A percentile compares a stretch with the other conserved stretches of the same genome.
These are phyloP conservation scores for Actias luna DNA, from an alignment of 2,888 invertebrate species.

Conservation along the genomic window DNA sequence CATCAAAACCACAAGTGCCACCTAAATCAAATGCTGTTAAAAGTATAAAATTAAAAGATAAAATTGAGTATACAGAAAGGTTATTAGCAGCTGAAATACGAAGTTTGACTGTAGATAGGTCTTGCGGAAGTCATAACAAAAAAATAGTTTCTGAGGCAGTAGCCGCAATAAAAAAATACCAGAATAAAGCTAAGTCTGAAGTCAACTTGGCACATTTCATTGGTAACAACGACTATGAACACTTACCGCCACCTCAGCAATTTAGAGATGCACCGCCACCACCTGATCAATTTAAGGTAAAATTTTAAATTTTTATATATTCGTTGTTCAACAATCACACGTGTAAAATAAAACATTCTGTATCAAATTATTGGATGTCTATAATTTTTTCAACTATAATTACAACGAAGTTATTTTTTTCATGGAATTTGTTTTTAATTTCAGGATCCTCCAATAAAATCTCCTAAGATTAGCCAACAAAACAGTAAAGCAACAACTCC, in stretches of 20 bases:
- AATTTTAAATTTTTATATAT: slow-evolving; percentile 1
- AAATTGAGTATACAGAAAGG: slow-evolving; percentile 77
- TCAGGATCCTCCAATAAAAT: slow-evolving; percentile 73
- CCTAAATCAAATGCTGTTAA: slow-evolving; percentile 51
- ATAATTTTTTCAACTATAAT: too few relatives aligned
- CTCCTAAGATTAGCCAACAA: slow-evolving; percentile 68
- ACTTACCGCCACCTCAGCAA: slow-evolving; percentile 91
- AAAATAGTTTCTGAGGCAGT: slow-evolving; percentile 49
- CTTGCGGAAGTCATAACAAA: slow-evolving; percentile 59
- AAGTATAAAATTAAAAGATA: slow-evolving; percentile 67
- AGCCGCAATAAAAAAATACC: slow-evolving; percentile 57
- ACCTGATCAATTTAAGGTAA: slow-evolving; percentile 85
- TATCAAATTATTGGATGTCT: background rate
- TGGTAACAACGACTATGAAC: slow-evolving; percentile 85
- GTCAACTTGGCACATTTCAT: slow-evolving; percentile 79
- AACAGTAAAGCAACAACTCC: slow-evolving; percentile 75
- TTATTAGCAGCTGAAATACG: slow-evolving; percentile 74
- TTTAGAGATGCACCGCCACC: slow-evolving; percentile 91
- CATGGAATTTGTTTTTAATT: background rate
- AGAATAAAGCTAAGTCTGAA: slow-evolving; percentile 82
- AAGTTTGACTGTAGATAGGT: slow-evolving; percentile 67
- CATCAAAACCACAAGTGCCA: slow-evolving; percentile 47
- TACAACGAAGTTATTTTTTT: background rate
- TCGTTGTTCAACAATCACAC: background rate
- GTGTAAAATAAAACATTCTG: background rate